A percentile compares a stretch with the other conserved stretches of the same genome.
phyloP scores from a whole-genome alignment of 2,888 invertebrate species.

The Eilema depressum region DNA sequence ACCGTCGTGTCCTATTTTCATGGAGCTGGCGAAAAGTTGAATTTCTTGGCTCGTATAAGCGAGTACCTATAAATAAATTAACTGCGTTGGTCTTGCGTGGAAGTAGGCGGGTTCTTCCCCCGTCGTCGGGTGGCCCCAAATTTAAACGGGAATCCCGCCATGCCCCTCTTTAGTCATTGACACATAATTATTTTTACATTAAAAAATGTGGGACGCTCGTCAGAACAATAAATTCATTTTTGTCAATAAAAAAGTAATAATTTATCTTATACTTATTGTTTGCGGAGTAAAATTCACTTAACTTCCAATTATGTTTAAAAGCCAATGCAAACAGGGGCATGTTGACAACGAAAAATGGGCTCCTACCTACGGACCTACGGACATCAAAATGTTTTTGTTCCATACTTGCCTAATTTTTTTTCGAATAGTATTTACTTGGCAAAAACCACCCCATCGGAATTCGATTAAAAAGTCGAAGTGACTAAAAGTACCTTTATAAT shows the following conservation, averaged over 20 bases:
- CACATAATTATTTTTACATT: constrained; percentile 5
- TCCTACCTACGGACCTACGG: constrained; percentile 9
- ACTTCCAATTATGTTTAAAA: constrained; percentile 41
- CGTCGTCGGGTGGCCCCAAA: neutral
- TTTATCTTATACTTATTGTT: constrained; percentile 21
- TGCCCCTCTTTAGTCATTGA: neutral
- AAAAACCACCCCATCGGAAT: neutral
- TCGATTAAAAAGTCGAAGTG: no score
- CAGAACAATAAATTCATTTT: constrained; percentile 9
- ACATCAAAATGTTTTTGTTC: constrained; percentile 8
- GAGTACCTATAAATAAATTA: neutral
- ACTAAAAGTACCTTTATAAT: no score
- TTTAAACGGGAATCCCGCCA: neutral
- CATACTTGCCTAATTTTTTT: neutral
- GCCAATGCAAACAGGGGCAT: constrained; percentile 28
- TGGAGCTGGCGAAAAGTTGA: neutral
- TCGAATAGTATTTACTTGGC: no score
- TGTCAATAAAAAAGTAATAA: constrained; percentile 11
- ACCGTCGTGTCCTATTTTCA: no score
- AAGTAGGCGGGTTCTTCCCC: neutral
- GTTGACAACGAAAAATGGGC: constrained; percentile 20
- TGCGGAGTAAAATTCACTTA: constrained; percentile 29
- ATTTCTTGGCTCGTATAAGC: neutral
- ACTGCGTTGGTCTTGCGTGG: neutral
- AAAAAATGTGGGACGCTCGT: constrained; percentile 5